phyloP scores from a whole-genome alignment of 2,797 vertebrate species.

The Tauraco hartlaubi region DNA sequence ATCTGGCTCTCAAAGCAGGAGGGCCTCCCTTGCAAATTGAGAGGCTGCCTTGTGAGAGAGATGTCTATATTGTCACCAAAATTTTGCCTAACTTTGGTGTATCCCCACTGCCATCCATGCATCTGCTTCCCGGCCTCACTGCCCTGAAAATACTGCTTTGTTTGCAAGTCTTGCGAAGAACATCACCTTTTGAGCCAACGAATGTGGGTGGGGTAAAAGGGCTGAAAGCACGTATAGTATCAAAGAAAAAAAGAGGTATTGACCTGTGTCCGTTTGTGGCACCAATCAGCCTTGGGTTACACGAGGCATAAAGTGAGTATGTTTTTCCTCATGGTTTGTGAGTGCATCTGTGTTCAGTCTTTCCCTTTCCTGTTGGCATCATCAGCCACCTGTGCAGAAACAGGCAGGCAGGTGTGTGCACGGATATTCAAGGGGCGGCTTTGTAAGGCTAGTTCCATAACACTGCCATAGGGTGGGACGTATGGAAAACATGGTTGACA shows the following conservation, averaged over 20 bases:
- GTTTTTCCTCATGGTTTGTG: not conserved
- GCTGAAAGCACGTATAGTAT: not conserved
- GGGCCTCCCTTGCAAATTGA: not conserved
- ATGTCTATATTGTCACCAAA: not conserved
- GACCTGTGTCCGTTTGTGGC: not conserved
- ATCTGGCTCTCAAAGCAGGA: not conserved
- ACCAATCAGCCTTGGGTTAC: not conserved
- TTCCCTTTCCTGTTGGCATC: fast-evolving
- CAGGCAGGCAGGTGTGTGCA: not conserved
- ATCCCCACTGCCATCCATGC: not conserved
- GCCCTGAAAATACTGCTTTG: not conserved
- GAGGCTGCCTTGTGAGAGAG: not conserved
- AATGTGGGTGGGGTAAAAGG: not conserved
- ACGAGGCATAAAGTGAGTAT: not conserved
- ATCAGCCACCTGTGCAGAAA: too few species aligned
- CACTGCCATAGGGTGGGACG: fast-evolving
- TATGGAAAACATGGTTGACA: not conserved
- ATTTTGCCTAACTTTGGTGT: not conserved
- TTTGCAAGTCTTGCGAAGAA: not conserved
- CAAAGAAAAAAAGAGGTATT: not conserved
- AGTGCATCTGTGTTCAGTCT: not conserved
- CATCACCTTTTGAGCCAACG: not conserved
- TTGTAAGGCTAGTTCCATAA: not conserved
- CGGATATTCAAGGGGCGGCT: not conserved
- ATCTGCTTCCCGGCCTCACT: not conserved